Conservation (phyloP, 30 jellyfish, hydroid and myxozoan genomes). For the Hydractinia symbiolongicarpus region DNA sequence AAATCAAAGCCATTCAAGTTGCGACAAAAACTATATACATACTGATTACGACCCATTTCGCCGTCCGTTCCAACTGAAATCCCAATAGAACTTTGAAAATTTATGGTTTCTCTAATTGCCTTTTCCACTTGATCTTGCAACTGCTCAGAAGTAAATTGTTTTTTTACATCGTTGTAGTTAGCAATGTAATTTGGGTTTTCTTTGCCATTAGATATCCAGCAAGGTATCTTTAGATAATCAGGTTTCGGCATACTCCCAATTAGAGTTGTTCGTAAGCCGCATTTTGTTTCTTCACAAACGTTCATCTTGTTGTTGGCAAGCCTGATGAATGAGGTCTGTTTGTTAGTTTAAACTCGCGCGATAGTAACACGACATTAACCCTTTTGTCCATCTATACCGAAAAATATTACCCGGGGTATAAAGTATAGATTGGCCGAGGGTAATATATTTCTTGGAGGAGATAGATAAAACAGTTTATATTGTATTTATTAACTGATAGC, state of each 20-base stretch:
- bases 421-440: too few relatives aligned
- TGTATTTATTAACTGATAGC: too few relatives aligned
- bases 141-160: constrained; percentile 24
- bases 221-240: constrained; percentile 46
- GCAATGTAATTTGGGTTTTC: constrained; percentile 42
- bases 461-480: too few relatives aligned
- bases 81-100: constrained; percentile 46
- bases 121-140: constrained; percentile 31
- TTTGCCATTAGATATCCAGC: constrained; percentile 63
- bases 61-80: constrained; percentile 58
- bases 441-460: too few relatives aligned
- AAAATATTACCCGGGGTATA: too few relatives aligned
- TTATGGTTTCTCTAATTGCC: constrained; percentile 60
- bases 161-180: constrained; percentile 44
- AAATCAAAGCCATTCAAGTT: constrained; percentile 68
- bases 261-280: constrained; percentile 50
- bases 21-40: constrained; percentile 51
- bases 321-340: too few relatives aligned
- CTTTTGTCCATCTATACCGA: too few relatives aligned
- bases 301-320: not conserved
- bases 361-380: too few relatives aligned
- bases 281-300: constrained; percentile 14
- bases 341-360: too few relatives aligned
- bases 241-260: constrained; percentile 87
- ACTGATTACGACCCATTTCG: constrained; percentile 56